phyloP scores from a whole-genome alignment of 2,797 vertebrate species.

The Leuciscus waleckii region DNA sequence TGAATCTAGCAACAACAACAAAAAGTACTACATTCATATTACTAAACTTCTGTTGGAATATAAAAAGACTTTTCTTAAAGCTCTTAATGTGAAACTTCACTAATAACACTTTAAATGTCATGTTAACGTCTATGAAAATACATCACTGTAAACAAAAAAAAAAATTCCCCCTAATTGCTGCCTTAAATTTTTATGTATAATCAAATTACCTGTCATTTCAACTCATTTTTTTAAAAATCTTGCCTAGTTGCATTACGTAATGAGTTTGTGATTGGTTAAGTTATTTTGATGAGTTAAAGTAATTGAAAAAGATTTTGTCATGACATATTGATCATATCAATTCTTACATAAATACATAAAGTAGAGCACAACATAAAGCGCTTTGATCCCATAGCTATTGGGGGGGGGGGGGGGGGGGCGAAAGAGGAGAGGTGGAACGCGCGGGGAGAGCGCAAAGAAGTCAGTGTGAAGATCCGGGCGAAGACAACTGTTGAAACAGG shows the following conservation, averaged over 20 bases:
- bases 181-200: neutral
- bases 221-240: neutral
- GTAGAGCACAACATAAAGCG: neutral
- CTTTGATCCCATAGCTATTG: neutral
- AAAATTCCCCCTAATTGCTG: no score
- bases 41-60: neutral
- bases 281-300: neutral
- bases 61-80: neutral
- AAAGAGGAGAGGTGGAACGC: no score
- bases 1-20: neutral
- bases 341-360: neutral
- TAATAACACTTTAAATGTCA: neutral
- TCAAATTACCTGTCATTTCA: neutral
- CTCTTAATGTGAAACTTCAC: neutral
- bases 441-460: no score
- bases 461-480: neutral
- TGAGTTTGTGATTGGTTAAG: no score
- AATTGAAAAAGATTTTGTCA: neutral
- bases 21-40: neutral
- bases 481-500: constrained; percentile 50
- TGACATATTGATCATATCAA: neutral
- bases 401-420: no score
- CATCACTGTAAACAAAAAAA: neutral
- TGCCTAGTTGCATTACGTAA: neutral
- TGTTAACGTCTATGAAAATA: neutral